Conservation (phyloP, 2,888 invertebrate genomes). For the Euphydryas editha region DNA sequence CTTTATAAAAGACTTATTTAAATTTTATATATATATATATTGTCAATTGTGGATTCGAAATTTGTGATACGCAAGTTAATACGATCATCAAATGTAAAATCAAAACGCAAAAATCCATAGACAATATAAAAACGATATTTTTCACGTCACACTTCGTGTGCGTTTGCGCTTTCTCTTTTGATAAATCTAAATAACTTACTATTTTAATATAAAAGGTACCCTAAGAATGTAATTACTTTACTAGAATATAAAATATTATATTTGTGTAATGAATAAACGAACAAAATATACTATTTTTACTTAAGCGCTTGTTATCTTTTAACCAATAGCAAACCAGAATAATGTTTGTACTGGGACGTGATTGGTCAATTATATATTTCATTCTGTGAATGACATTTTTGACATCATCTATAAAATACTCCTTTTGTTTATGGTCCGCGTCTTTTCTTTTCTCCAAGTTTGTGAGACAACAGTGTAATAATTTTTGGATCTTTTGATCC, state of each 20-base stretch:
- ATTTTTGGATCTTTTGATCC: conserved; percentile 73
- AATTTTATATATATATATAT: too few species aligned
- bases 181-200: background rate
- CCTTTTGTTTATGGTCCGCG: conserved; percentile 73
- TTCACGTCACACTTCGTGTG: conserved; percentile 6
- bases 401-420: conserved; percentile 37
- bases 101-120: conserved; percentile 53
- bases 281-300: conserved; percentile 16
- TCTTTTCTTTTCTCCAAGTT: conserved; percentile 70
- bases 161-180: background rate
- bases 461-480: conserved; percentile 66
- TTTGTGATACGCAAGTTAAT: too few species aligned
- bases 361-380: conserved; percentile 34
- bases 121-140: conserved; percentile 35
- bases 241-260: background rate
- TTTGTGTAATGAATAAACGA: conserved; percentile 2
- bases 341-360: conserved; percentile 18
- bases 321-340: conserved; percentile 36
- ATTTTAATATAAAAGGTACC: background rate
- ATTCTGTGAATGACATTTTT: conserved; percentile 32
- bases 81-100: conserved; percentile 44
- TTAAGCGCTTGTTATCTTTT: conserved; percentile 14
- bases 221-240: background rate
- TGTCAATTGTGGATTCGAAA: too few species aligned
- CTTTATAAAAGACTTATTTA: too few species aligned